Evolutionary conservation across 1,140 invertebrate species (phyloP), one percentile per base, ranked within the genome.

Genomic region (Bradysia coprophila): DNA sequence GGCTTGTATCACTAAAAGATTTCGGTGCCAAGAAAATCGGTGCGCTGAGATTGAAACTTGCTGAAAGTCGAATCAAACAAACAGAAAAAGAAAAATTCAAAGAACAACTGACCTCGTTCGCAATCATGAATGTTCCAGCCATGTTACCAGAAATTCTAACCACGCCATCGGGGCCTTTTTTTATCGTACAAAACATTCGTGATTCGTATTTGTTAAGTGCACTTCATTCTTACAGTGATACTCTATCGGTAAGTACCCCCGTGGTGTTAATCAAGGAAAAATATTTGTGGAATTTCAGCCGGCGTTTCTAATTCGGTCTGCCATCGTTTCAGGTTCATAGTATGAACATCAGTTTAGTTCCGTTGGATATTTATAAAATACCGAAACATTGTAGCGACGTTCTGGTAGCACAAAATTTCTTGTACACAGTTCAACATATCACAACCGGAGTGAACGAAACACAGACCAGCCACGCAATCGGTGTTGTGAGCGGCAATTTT

Each of bases 361-460:
- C 79, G 4, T 51, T 81, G 39, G 77, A 73, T 56, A 64, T 78
- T 4, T 77, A 83, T 57, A 79, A 77, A 63, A 61, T 84, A 44
- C 72, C 75, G 31, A 53, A 50, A 11, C 50, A 58, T 41, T 54
- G 55, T 41, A 47, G 49, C 21, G 55, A 60, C 43, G 52, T 59
- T 47, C 47, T 60, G 38, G 55, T 60, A 9, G 52, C 57, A 43
- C 57, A 55, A 24, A 60, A 60, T 43, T 49, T 60, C 47, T 46
- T 60, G 40, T 60, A 60, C 33, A 48, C 55, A 19, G 57, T 57
- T 44, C 57, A 60, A 44, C 54, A 55, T 46, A 54, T 59, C 18
- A 50, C 56, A 40, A 41, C 41, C 51, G 6, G 13, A 8, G 5
- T 3, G 4, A 20, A 19, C 18, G 36, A 19, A 38, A 18, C n/a